These are phyloP conservation scores for Hydrolagus colliei DNA, from an alignment of 2,797 vertebrate species.

Conservation along the genomic window DNA sequence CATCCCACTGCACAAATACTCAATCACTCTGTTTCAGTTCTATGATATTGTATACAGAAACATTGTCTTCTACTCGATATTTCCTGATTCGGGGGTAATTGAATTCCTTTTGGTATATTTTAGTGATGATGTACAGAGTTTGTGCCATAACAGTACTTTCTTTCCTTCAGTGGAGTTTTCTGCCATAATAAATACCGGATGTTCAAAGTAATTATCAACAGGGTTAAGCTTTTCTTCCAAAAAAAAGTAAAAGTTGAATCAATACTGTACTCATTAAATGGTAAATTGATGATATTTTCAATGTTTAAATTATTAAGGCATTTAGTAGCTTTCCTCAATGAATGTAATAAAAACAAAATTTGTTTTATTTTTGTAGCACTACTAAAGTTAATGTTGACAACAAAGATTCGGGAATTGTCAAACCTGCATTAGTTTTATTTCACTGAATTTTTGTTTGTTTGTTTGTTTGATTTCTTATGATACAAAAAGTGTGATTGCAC, in stretches of 20 bases:
- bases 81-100: too few relatives aligned
- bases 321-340: constrained; percentile 40
- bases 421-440: constrained; percentile 36
- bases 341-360: constrained; percentile 40
- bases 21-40: not conserved
- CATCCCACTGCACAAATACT: not conserved
- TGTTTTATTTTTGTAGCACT: constrained; percentile 49
- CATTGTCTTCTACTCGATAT: not conserved
- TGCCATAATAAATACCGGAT: not conserved
- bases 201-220: constrained; percentile 18
- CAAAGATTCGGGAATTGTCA: constrained; percentile 36
- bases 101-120: not conserved
- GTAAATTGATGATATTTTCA: constrained; percentile 46
- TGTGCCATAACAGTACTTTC: not conserved
- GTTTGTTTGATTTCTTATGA: constrained; percentile 33
- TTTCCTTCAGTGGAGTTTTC: not conserved
- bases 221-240: constrained; percentile 1
- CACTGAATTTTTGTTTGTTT: constrained; percentile 38
- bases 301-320: constrained; percentile 49
- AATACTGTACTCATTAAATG: constrained; percentile 37
- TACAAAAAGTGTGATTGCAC: constrained; percentile 18
- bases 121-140: constrained; percentile 3
- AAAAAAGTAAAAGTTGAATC: not conserved
- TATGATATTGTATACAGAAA: not conserved
- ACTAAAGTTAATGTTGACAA: constrained; percentile 36